phyloP scores from a whole-genome alignment of 1,140 invertebrate species.

The Procambarus clarkii region DNA sequence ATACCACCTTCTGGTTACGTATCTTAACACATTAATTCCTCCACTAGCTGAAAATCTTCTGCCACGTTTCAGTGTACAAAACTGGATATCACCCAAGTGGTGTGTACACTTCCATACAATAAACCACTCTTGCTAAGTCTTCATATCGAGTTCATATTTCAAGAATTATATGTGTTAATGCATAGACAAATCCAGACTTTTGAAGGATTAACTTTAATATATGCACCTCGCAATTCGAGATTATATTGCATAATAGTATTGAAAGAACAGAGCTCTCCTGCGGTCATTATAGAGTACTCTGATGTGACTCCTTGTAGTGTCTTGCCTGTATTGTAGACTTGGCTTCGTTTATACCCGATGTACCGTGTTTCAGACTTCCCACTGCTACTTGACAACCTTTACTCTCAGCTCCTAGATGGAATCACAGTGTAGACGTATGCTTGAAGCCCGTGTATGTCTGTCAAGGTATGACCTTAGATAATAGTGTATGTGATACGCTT shows the following conservation, averaged over 20 bases:
- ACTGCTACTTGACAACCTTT: neutral
- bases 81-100: too few relatives aligned
- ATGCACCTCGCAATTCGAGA: neutral
- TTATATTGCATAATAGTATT: neutral
- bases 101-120: too few relatives aligned
- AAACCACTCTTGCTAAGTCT: too few relatives aligned
- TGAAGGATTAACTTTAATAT: too few relatives aligned
- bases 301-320: neutral
- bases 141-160: too few relatives aligned
- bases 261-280: neutral
- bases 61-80: too few relatives aligned
- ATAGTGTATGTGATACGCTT: constrained; percentile 1
- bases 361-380: neutral
- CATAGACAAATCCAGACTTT: too few relatives aligned
- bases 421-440: neutral
- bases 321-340: constrained; percentile 4
- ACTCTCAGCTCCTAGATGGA: neutral
- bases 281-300: neutral
- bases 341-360: neutral
- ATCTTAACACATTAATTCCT: too few relatives aligned
- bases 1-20: too few relatives aligned
- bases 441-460: neutral
- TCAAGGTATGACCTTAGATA: neutral
- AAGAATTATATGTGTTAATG: too few relatives aligned
- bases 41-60: too few relatives aligned